Conservation (phyloP, 2,888 invertebrate species). For the Lasiommata megera region DNA sequence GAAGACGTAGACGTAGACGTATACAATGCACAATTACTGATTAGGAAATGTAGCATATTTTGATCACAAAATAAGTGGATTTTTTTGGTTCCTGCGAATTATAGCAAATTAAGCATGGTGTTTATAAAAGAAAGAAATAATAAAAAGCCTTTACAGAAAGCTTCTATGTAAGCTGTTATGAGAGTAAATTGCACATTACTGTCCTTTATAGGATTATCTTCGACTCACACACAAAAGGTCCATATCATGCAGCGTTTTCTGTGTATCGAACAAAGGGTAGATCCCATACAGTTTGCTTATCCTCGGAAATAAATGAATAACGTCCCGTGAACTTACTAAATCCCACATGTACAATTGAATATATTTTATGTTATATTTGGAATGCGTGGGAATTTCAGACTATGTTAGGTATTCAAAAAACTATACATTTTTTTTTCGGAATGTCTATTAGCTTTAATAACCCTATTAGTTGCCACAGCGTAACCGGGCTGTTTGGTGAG, state of each 20-base stretch:
- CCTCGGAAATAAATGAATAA: slow-evolving; percentile 1
- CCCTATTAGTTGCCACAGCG: too few species aligned
- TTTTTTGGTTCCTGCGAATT: too few species aligned
- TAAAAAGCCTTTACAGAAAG: not conserved
- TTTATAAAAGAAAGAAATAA: too few species aligned
- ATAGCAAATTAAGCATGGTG: too few species aligned
- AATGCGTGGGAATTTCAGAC: not conserved
- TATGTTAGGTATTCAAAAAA: not conserved
- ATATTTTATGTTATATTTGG: not conserved
- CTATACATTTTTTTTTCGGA: too few species aligned
- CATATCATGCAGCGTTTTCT: not conserved
- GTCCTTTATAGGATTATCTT: not conserved
- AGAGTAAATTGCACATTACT: not conserved
- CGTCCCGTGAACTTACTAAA: not conserved
- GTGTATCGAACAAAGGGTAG: not conserved
- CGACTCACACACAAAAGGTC: slow-evolving; percentile 9
- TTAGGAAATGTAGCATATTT: too few species aligned
- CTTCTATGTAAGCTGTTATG: not conserved
- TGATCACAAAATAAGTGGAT: too few species aligned
- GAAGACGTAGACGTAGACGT: too few species aligned
- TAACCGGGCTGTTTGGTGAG: too few species aligned
- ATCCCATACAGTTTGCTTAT: not conserved
- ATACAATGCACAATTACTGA: too few species aligned
- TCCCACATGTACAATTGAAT: not conserved
- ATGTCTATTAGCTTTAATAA: too few species aligned